Percentiles rank a stretch among this genome's conserved stretches.
These are phyloP conservation scores for Silurus lanzhouensis DNA, from an alignment of 2,797 vertebrate genomes.

Conservation along the genomic window DNA sequence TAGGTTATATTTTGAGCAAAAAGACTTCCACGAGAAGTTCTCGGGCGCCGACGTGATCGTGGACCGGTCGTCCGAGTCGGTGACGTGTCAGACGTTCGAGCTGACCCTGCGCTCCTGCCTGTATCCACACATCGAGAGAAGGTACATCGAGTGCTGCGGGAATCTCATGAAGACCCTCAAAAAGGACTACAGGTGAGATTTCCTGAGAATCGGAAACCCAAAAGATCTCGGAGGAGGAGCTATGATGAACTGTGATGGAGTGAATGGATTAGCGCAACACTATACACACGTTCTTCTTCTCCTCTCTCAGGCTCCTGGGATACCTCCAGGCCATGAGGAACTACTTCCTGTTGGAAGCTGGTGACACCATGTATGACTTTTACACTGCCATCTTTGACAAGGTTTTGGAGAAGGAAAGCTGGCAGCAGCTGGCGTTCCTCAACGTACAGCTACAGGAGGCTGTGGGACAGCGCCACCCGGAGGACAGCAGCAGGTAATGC, in stretches of 20 bases:
- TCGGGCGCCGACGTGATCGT: constrained; percentile 86
- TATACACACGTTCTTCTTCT: neutral
- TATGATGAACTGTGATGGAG: too few species aligned
- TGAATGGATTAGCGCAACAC: neutral
- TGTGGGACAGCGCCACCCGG: constrained; percentile 89
- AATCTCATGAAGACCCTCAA: constrained; percentile 96
- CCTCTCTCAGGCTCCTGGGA: constrained; percentile 81
- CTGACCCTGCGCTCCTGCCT: constrained; percentile 93
- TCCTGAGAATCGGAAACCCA: neutral
- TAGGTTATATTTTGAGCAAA: constrained; percentile 94
- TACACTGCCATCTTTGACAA: constrained; percentile 98
- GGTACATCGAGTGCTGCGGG: constrained; percentile 94
- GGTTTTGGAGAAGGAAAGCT: constrained; percentile 92
- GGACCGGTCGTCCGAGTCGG: constrained; percentile 93
- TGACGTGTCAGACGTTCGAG: constrained; percentile 97
- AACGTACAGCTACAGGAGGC: constrained; percentile 94
- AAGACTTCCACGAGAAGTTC: constrained; percentile 91
- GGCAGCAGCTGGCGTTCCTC: constrained; percentile 93
- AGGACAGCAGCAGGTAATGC: constrained; percentile 89
- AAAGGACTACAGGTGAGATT: constrained; percentile 88
- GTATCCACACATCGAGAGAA: constrained; percentile 91
- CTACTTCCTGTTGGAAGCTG: constrained; percentile 96
- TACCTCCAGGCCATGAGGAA: constrained; percentile 98
- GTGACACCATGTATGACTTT: constrained; percentile 99
- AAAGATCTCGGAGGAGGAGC: neutral